Conservation (phyloP, 1,140 invertebrate species). For the Periplaneta americana region DNA sequence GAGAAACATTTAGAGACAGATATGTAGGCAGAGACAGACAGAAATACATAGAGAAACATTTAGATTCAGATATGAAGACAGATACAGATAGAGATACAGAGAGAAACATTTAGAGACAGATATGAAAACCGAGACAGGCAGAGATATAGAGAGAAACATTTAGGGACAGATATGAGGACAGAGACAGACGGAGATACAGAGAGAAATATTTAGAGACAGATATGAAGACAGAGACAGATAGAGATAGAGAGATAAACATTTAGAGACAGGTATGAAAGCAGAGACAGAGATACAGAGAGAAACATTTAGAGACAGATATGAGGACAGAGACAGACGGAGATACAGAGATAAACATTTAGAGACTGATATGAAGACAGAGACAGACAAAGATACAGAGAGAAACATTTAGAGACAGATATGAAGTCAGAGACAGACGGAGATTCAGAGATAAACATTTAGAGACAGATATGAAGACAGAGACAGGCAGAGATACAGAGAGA, state of each 20-base stretch:
- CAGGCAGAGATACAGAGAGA: neutral
- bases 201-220: neutral
- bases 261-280: neutral
- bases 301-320: neutral
- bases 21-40: too few relatives aligned
- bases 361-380: neutral
- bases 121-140: neutral
- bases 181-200: neutral
- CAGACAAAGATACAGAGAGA: neutral
- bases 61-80: neutral
- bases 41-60: too few relatives aligned
- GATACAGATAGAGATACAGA: neutral
- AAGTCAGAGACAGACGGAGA: neutral
- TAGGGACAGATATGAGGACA: neutral
- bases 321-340: neutral
- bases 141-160: neutral
- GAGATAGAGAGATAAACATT: neutral
- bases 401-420: neutral
- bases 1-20: too few relatives aligned
- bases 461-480: neutral
- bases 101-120: neutral
- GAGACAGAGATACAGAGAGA: neutral
- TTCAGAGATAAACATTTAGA: neutral
- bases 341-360: neutral
- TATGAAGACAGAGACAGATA: neutral